These are phyloP conservation scores for Pachyramphus minor DNA, from an alignment of 2,113 vertebrate species.

Conservation along the genomic window DNA sequence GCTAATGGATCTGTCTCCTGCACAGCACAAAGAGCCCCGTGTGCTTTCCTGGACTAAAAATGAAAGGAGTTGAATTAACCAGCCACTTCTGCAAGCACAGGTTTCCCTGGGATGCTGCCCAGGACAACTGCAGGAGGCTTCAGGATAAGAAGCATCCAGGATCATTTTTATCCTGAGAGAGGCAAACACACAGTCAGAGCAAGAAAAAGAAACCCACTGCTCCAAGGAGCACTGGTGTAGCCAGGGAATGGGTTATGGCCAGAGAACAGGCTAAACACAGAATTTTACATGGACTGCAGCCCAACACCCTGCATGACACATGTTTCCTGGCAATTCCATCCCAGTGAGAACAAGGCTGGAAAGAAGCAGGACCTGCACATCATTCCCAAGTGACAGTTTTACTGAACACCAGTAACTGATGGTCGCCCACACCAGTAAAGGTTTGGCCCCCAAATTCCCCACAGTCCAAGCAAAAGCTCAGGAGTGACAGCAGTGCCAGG, in stretches of 20 bases:
- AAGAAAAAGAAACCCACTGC: background rate
- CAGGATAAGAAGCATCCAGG: background rate
- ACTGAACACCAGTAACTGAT: rapidly evolving
- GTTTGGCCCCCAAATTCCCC: background rate
- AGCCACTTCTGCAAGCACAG: background rate
- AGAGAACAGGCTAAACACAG: background rate
- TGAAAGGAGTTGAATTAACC: background rate
- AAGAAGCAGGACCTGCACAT: background rate
- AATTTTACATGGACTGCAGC: background rate
- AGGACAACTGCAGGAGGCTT: background rate
- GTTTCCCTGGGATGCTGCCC: background rate
- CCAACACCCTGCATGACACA: background rate
- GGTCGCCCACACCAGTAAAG: rapidly evolving
- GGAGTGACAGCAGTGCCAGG: background rate
- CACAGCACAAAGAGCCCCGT: background rate
- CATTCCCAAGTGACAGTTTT: background rate
- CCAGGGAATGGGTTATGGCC: background rate
- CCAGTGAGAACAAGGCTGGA: rapidly evolving
- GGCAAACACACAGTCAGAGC: background rate
- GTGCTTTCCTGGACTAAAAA: background rate
- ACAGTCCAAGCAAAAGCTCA: background rate
- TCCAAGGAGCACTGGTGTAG: background rate
- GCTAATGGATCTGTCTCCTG: background rate
- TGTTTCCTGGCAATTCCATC: background rate
- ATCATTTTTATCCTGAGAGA: background rate